Conservation (phyloP, 2,888 invertebrate species). For the Platycheirus albimanus region DNA sequence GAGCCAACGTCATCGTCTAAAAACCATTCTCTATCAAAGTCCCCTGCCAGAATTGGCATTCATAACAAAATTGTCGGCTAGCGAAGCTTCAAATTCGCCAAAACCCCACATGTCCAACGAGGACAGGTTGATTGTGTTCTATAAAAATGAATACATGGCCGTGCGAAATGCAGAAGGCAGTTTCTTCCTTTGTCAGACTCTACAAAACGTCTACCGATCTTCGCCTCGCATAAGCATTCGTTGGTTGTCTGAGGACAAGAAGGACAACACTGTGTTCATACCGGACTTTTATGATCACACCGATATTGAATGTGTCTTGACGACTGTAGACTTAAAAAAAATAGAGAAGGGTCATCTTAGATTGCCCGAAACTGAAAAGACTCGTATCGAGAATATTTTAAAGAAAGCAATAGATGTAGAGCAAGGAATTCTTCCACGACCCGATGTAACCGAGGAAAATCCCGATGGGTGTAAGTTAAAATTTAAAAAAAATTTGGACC, state of each 20-base stretch:
- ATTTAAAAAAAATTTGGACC: neutral
- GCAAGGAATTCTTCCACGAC: constrained; percentile 86
- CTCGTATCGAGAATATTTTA: constrained; percentile 91
- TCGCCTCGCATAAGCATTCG: constrained; percentile 94
- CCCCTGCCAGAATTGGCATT: constrained; percentile 90
- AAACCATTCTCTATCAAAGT: constrained; percentile 90
- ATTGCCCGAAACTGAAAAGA: constrained; percentile 89
- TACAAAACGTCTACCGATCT: constrained; percentile 94
- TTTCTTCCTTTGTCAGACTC: constrained; percentile 94
- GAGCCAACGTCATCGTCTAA: constrained; percentile 79
- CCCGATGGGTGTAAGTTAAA: constrained; percentile 90
- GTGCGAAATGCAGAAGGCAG: constrained; percentile 95
- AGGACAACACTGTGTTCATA: constrained; percentile 87
- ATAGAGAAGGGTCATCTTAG: constrained; percentile 88
- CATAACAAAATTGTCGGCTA: constrained; percentile 88
- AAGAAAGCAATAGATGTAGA: constrained; percentile 92
- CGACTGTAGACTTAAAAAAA: constrained; percentile 90
- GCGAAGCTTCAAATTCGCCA: constrained; percentile 84
- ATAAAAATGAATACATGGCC: constrained; percentile 95
- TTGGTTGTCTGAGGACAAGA: constrained; percentile 89
- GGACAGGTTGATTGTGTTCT: constrained; percentile 93
- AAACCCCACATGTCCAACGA: constrained; percentile 84
- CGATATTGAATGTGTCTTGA: constrained; percentile 95
- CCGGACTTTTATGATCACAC: constrained; percentile 95
- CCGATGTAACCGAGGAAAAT: constrained; percentile 90